phyloP scores from a whole-genome alignment of 2,797 vertebrate species.

The Pseudopleuronectes americanus region DNA sequence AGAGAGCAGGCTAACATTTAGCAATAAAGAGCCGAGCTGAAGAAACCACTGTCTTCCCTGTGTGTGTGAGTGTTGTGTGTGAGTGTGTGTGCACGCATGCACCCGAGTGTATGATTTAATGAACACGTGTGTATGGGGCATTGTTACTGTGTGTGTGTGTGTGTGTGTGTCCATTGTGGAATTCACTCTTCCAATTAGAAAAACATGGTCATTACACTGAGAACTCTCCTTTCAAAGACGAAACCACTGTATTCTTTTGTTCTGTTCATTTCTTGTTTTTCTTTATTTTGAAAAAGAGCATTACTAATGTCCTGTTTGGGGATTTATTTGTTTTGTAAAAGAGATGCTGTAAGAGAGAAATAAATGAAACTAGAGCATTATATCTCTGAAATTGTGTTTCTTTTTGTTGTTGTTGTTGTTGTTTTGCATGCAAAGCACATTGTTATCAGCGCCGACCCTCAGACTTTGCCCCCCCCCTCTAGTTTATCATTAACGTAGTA shows the following conservation, averaged over 20 bases:
- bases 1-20: conserved; percentile 73
- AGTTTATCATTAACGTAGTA: conserved; percentile 78
- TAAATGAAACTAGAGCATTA: conserved; percentile 79
- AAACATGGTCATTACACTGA: conserved; percentile 63
- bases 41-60: conserved; percentile 73
- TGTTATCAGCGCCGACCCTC: conserved; percentile 57
- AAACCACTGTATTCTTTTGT: conserved; percentile 68
- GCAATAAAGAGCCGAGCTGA: conserved; percentile 82
- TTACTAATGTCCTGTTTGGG: conserved; percentile 80
- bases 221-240: conserved; percentile 67
- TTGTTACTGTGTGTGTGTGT: conserved; percentile 23
- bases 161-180: conserved; percentile 44
- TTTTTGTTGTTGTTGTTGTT: background rate
- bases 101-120: conserved; percentile 30
- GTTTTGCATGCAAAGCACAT: conserved; percentile 9
- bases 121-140: conserved; percentile 46
- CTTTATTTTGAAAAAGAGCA: conserved; percentile 74
- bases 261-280: conserved; percentile 54
- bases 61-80: conserved; percentile 45
- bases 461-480: conserved; percentile 79
- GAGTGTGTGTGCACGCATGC: conserved; percentile 25
- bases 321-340: conserved; percentile 82
- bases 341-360: conserved; percentile 77
- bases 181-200: conserved; percentile 49
- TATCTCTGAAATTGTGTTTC: background rate